These are phyloP conservation scores for Enteromius trimaculatus DNA, from an alignment of 2,797 vertebrate genomes.

Conservation along the genomic window DNA sequence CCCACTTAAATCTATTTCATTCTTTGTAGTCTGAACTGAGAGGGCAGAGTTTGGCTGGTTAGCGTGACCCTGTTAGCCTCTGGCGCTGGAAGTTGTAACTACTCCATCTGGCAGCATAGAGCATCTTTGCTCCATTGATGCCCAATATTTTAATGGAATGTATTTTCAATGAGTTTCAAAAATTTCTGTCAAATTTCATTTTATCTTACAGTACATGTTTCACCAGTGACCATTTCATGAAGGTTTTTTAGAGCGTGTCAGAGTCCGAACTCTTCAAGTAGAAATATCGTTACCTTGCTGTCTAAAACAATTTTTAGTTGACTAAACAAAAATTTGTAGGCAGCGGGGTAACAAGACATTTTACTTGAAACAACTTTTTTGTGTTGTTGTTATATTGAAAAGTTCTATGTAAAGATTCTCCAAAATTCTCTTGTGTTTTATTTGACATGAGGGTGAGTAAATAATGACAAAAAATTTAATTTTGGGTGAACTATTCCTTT, in stretches of 20 bases:
- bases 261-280: no score
- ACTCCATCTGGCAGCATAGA: conserved; percentile 12
- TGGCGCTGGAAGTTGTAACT: conserved; percentile 4
- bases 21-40: conserved; percentile 21
- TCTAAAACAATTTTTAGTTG: no score
- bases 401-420: background rate
- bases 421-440: background rate
- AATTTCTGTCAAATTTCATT: background rate
- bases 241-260: background rate
- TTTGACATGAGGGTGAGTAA: background rate
- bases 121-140: background rate
- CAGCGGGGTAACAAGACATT: no score
- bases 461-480: background rate
- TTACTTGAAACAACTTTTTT: no score
- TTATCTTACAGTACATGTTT: background rate
- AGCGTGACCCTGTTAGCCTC: conserved; percentile 2
- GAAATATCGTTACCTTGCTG: no score
- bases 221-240: background rate
- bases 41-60: conserved; percentile 4
- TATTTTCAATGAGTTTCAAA: background rate
- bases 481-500: background rate
- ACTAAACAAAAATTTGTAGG: no score
- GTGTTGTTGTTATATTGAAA: background rate
- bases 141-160: background rate
- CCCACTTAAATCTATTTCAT: conserved; percentile 8